phyloP scores from a whole-genome alignment of 1,140 invertebrate genomes.

The Rhagoletis zephyria region DNA sequence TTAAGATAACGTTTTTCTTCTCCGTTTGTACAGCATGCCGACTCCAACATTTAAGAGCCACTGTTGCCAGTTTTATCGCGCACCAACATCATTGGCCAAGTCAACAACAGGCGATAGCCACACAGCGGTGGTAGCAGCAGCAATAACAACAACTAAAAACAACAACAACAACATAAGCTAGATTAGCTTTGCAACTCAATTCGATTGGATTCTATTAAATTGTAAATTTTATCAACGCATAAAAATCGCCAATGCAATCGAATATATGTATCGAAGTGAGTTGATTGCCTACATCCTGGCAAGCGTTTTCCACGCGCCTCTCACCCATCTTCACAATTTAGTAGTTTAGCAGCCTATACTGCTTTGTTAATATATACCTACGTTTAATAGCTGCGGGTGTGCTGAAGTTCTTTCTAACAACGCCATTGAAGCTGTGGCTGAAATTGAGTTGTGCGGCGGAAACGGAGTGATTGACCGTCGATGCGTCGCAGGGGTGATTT shows the following conservation, averaged over 20 bases:
- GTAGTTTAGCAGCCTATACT: background rate
- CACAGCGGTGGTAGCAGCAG: background rate
- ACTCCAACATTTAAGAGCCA: background rate
- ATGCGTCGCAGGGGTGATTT: background rate
- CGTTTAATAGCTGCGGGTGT: background rate
- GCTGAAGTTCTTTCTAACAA: background rate
- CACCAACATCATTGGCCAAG: background rate
- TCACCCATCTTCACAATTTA: background rate
- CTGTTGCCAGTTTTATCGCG: background rate
- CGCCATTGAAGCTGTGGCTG: background rate
- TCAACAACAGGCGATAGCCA: background rate
- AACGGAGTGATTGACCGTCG: constrained; percentile 48
- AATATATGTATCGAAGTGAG: background rate
- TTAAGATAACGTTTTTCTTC: background rate
- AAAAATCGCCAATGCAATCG: constrained; percentile 15
- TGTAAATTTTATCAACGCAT: constrained; percentile 19
- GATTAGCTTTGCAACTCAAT: background rate
- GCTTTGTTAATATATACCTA: background rate
- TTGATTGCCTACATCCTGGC: background rate
- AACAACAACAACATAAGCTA: background rate
- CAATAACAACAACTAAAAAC: background rate
- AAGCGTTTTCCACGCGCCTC: background rate
- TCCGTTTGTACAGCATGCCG: background rate
- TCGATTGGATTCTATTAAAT: background rate
- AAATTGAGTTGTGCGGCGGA: constrained; percentile 36